phyloP scores from a whole-genome alignment of 2,797 vertebrate species.

The Ispidina lecontei region DNA sequence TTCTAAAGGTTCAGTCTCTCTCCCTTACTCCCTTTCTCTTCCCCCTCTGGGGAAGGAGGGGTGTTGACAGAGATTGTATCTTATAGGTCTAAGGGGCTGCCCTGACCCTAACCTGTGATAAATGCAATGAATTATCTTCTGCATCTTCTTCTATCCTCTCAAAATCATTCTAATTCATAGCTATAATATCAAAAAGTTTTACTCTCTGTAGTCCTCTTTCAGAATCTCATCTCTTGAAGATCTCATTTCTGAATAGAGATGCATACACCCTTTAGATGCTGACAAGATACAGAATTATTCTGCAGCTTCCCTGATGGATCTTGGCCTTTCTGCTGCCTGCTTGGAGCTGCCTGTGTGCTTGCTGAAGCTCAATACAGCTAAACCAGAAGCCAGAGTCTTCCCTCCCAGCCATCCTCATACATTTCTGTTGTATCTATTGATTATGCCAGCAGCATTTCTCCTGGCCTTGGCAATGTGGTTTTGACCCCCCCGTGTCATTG shows the following conservation, averaged over 20 bases:
- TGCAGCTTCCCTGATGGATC: not conserved
- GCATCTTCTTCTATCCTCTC: not conserved
- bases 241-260: not conserved
- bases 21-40: too few relatives aligned
- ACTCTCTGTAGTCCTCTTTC: not conserved
- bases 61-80: too few relatives aligned
- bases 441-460: not conserved
- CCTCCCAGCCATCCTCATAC: not conserved
- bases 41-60: too few relatives aligned
- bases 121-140: not conserved
- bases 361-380: not conserved
- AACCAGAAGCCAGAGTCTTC: not conserved
- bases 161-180: not conserved
- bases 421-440: not conserved
- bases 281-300: not conserved
- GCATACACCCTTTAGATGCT: not conserved
- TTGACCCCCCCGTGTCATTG: not conserved
- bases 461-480: not conserved
- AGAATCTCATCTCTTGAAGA: not conserved
- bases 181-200: not conserved
- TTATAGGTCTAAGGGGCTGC: too few relatives aligned
- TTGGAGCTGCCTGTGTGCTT: not conserved
- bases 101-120: too few relatives aligned
- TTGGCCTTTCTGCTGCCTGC: not conserved
- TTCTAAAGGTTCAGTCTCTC: too few relatives aligned